Evolutionary conservation across 2,113 vertebrate genomes (phyloP).

Genomic region (Casuarius casuarius): DNA sequence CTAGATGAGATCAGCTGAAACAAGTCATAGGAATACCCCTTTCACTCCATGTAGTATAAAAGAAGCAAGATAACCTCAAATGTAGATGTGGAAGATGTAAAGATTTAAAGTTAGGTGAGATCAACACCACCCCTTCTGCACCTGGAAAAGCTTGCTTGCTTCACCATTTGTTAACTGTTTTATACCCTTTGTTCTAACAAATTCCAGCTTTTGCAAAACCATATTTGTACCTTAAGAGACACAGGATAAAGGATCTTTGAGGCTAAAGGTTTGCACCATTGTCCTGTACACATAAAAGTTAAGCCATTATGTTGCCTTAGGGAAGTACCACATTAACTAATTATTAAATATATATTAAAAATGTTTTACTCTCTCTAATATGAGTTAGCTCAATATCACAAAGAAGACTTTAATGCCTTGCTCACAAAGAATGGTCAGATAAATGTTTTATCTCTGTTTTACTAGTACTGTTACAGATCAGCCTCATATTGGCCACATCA

Average conservation of each 20-base stretch:
- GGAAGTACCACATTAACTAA: background rate
- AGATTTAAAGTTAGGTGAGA: background rate
- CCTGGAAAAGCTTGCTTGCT: background rate
- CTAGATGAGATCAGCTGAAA: background rate
- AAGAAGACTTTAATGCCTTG: background rate
- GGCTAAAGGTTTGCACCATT: background rate
- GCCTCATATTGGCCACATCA: background rate
- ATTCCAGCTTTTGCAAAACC: background rate
- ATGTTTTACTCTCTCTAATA: background rate
- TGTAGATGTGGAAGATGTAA: background rate
- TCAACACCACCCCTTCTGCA: background rate
- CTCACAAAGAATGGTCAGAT: background rate
- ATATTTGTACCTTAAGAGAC: background rate
- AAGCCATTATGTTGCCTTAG: background rate
- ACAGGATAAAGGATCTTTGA: background rate
- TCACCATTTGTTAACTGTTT: background rate
- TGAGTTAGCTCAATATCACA: background rate
- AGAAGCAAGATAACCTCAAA: background rate
- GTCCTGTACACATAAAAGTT: background rate
- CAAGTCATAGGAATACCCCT: background rate
- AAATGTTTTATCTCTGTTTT: background rate
- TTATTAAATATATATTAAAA: background rate
- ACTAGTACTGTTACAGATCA: background rate
- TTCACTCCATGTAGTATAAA: background rate
- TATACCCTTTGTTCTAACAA: background rate